Conservation (phyloP, 1,140 invertebrate species). For the Drosophila serrata region DNA sequence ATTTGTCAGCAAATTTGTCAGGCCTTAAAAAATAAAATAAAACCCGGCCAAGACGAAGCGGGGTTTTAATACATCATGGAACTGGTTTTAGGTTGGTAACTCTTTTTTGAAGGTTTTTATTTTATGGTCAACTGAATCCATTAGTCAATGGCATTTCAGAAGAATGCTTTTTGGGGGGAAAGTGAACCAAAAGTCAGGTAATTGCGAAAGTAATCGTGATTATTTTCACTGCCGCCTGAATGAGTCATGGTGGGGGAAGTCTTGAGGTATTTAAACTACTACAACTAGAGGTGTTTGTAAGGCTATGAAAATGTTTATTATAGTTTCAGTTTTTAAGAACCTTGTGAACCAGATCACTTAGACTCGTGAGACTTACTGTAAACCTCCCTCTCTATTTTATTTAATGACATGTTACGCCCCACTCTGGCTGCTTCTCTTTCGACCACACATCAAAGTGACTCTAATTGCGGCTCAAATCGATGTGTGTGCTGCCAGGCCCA, state of each 20-base stretch:
- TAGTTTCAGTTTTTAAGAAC: constrained; percentile 6
- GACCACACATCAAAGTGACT: constrained; percentile 68
- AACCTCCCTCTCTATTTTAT: constrained; percentile 35
- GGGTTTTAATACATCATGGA: constrained; percentile 50
- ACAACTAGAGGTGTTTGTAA: background rate
- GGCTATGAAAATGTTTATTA: background rate
- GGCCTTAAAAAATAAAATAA: constrained; percentile 29
- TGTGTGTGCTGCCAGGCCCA: constrained; percentile 40
- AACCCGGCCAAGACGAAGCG: constrained; percentile 17
- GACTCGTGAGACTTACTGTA: constrained; percentile 20
- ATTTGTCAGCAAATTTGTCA: constrained; percentile 83
- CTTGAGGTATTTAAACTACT: background rate
- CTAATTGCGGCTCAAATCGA: constrained; percentile 56
- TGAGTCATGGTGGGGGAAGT: constrained; percentile 1
- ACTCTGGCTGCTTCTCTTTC: constrained; percentile 31
- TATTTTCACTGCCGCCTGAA: constrained; percentile 15
- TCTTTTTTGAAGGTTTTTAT: constrained; percentile 31
- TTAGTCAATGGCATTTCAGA: constrained; percentile 60
- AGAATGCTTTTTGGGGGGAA: constrained; percentile 53
- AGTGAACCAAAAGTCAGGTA: constrained; percentile 59
- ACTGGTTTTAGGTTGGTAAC: constrained; percentile 55
- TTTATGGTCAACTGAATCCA: constrained; percentile 78
- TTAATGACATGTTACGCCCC: constrained; percentile 50
- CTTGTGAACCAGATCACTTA: constrained; percentile 3
- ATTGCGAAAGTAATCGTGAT: constrained; percentile 57